Conservation (phyloP, 64 coral and sea anemone species). For the Montipora cactus region DNA sequence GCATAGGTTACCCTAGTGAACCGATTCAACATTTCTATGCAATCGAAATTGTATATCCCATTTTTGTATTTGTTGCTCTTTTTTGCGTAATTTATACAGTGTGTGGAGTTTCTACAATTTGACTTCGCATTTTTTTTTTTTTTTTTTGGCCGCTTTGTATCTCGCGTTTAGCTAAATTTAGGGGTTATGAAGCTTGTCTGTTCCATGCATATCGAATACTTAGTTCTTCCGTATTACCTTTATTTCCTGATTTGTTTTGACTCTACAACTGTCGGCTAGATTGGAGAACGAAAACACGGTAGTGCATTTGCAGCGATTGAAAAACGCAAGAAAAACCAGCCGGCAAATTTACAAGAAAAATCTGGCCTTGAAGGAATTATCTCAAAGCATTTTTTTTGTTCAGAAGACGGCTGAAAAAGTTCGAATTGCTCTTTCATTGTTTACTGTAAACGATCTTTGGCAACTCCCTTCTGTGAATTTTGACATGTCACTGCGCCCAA, state of each 20-base stretch:
- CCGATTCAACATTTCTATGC: conserved; percentile 3
- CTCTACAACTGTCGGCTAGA: conserved; percentile 1
- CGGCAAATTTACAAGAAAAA: too few relatives aligned
- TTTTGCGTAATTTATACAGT: background rate
- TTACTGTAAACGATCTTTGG: too few relatives aligned
- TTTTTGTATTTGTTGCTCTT: background rate
- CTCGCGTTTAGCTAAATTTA: background rate
- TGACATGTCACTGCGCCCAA: too few relatives aligned
- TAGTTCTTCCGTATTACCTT: background rate
- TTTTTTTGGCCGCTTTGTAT: background rate
- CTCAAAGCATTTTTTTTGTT: too few relatives aligned
- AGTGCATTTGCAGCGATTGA: background rate
- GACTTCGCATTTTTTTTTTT: background rate
- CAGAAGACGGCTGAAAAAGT: too few relatives aligned
- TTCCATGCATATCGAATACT: background rate
- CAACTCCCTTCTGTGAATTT: too few relatives aligned
- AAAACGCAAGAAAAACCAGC: too few relatives aligned
- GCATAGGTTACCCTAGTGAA: background rate
- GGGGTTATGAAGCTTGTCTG: background rate
- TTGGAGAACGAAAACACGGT: background rate
- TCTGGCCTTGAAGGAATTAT: too few relatives aligned
- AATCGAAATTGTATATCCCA: background rate
- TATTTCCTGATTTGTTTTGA: background rate
- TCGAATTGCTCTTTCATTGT: too few relatives aligned
- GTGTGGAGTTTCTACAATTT: background rate